These are phyloP conservation scores for Bufotes viridis DNA, from an alignment of 2,797 vertebrate species.

Conservation along the genomic window DNA sequence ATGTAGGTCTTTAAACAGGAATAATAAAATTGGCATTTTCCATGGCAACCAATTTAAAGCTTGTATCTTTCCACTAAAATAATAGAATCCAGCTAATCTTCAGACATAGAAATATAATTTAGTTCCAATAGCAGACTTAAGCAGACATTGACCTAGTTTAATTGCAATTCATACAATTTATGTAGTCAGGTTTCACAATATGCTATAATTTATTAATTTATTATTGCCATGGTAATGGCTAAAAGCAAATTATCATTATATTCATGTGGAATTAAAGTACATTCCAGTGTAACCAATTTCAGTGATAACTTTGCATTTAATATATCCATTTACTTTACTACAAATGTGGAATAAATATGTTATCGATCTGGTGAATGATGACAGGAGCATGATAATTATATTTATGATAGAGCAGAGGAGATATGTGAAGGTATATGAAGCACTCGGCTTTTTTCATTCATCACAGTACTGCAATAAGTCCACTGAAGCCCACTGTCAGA, in stretches of 20 bases:
- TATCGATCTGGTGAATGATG: neutral
- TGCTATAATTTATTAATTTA: conserved; percentile 1
- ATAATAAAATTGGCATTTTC: neutral
- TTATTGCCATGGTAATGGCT: neutral
- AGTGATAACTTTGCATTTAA: neutral
- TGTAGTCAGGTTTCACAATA: neutral
- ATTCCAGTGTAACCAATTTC: neutral
- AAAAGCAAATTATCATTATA: neutral
- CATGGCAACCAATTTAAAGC: neutral
- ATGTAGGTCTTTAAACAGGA: too few species aligned
- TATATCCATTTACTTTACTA: neutral
- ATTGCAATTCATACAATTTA: neutral
- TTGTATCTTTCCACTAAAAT: neutral
- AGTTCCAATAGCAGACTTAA: neutral
- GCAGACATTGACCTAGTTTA: neutral
- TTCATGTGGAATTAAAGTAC: neutral
- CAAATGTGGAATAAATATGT: neutral
- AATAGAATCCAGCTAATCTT: neutral
- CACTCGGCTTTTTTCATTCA: conserved; percentile 10
- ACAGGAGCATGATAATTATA: conserved; percentile 4
- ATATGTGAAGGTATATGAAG: neutral
- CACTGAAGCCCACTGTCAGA: neutral
- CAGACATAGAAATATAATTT: neutral
- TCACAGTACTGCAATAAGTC: conserved; percentile 12
- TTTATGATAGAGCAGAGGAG: neutral